Evolutionary conservation across 2,888 invertebrate species (phyloP), one percentile per base, ranked within the genome.

Genomic region (Pimpla rufipes): DNA sequence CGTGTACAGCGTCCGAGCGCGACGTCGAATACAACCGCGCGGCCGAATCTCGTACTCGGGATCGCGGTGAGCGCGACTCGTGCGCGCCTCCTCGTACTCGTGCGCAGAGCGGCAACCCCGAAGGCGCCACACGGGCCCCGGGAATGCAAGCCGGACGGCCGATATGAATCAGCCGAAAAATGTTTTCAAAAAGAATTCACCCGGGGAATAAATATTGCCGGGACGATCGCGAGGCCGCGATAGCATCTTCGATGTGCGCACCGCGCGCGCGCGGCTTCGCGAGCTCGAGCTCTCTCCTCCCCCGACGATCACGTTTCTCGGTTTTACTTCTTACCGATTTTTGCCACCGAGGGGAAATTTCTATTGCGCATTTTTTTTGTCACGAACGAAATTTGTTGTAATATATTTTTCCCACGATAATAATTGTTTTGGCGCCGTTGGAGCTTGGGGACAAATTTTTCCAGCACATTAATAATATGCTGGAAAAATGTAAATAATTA

Each of bases 111-210:
- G 37, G 59, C 59, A 37, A 73, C 29, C 52, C 42, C 79, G 81
- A 81, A 82, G 87, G 85, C 88, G 88, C 88, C 88, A 87, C 59
- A 10, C 59, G 75, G 68, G 75, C 35, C 45, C 78, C 83, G 84
- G 75, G 88, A 87, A 88, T 88, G 87, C 87, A 83, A 84, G 79
- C 81, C 81, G 76, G 85, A 70, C 64, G 66, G 73, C 75, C 80
- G 62, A 78, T 78, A 70, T 62, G 62, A 62, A 78, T 71, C 55
- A 52, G 50, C 71, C 64, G 79, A 79, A 66, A 78, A 62, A 64
- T 52, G 8, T 71, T 55, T 66, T 79, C 55, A 11, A 70, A 62
- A 64, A 64, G 42, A 71, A 42, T 42, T n/a, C 29, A 3, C 18
- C n/a, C 3, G 64, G 29, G 70, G 64, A 29, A 66, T 64, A 55